These are phyloP conservation scores for Micromussa lordhowensis DNA, from an alignment of 92 coral and sea anemone species.

Conservation along the genomic window DNA sequence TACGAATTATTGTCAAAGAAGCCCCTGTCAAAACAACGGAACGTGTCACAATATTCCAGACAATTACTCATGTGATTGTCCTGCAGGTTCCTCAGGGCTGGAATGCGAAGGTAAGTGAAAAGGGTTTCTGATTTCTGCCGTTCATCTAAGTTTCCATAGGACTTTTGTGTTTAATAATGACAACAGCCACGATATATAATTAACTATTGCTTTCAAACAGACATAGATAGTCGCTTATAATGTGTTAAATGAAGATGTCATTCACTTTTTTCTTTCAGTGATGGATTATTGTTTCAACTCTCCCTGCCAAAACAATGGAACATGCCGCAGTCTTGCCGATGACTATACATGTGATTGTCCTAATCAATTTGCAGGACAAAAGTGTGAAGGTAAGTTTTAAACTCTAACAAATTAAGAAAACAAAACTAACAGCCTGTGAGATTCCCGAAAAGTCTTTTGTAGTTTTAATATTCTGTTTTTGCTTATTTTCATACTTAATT, in stretches of 20 bases:
- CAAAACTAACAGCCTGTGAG: too few species aligned
- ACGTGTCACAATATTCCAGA: neutral
- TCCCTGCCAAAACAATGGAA: slow-evolving; percentile 20
- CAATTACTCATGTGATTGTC: neutral
- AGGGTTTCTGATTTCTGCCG: too few species aligned
- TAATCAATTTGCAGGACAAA: neutral
- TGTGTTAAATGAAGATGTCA: too few species aligned
- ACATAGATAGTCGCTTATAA: neutral
- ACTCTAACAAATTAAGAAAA: too few species aligned
- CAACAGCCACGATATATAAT: too few species aligned
- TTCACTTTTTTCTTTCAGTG: neutral
- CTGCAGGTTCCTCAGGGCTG: neutral
- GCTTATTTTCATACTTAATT: too few species aligned
- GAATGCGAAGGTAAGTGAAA: neutral
- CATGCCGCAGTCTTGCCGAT: neutral
- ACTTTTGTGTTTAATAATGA: too few species aligned
- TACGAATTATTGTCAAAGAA: neutral
- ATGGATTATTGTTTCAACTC: neutral
- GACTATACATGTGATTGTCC: neutral
- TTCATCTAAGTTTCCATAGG: too few species aligned
- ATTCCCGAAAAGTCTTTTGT: too few species aligned
- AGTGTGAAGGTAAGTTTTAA: neutral
- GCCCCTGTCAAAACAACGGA: slow-evolving; percentile 4
- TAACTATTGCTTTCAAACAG: neutral
- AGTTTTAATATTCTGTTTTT: too few species aligned